These are phyloP conservation scores for Monoplex corrugatus DNA, from an alignment of 2,888 invertebrate genomes.

Conservation along the genomic window DNA sequence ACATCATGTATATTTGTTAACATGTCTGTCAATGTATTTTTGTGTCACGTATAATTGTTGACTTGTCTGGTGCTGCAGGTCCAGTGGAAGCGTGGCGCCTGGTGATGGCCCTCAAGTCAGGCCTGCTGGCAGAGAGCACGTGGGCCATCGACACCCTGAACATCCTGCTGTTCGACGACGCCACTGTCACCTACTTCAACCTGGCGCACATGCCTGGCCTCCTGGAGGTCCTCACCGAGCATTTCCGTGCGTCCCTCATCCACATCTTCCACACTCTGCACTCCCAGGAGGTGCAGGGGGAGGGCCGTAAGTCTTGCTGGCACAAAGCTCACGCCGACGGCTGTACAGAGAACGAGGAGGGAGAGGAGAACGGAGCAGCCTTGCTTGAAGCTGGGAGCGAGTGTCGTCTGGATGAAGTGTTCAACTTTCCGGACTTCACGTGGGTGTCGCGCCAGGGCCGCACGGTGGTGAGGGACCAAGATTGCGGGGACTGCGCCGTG, in stretches of 20 bases:
- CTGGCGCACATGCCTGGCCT: slow-evolving; percentile 95
- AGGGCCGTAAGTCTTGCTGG: not conserved
- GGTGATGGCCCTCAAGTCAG: slow-evolving; percentile 98
- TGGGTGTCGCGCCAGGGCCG: slow-evolving; percentile 90
- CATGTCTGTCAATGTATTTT: too few relatives aligned
- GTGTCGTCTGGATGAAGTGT: not conserved
- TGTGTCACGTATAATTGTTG: too few relatives aligned
- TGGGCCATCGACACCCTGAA: slow-evolving; percentile 99
- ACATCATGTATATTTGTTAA: too few relatives aligned
- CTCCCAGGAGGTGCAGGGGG: slow-evolving; percentile 77
- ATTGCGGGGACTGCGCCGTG: slow-evolving; percentile 90
- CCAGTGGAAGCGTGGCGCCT: slow-evolving; percentile 98
- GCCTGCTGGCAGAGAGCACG: slow-evolving; percentile 96
- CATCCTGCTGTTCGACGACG: slow-evolving; percentile 97
- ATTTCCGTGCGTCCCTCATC: slow-evolving; percentile 93
- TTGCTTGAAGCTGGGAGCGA: not conserved
- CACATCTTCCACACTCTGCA: slow-evolving; percentile 91
- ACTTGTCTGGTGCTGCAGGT: slow-evolving; percentile 85
- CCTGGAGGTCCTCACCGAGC: slow-evolving; percentile 88
- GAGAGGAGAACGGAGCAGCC: slow-evolving; percentile 35
- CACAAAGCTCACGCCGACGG: too few relatives aligned
- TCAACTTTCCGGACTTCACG: slow-evolving; percentile 86
- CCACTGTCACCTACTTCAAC: slow-evolving; percentile 95
- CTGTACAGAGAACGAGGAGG: slow-evolving; percentile 38
- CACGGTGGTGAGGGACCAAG: slow-evolving; percentile 89